Conservation (phyloP, 2,888 invertebrate genomes). For the Calliphora vomitoria region DNA sequence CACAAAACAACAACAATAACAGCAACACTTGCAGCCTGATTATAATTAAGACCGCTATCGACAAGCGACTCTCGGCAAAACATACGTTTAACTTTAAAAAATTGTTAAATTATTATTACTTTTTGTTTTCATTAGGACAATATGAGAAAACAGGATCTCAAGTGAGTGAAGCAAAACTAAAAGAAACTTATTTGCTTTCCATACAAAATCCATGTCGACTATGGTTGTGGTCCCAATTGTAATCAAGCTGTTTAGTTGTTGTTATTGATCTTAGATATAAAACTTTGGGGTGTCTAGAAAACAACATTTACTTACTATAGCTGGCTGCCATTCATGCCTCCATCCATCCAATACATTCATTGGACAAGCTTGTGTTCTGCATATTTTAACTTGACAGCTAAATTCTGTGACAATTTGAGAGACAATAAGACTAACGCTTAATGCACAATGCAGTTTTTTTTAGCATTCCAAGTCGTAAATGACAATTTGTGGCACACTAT, state of each 20-base stretch:
- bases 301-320: conserved; percentile 26
- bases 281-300: conserved; percentile 37
- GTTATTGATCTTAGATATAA: conserved; percentile 45
- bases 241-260: no score
- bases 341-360: not conserved
- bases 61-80: no score
- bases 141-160: no score
- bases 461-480: conserved; percentile 1
- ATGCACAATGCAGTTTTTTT: conserved; percentile 17
- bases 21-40: not conserved
- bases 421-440: not conserved
- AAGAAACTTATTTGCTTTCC: no score
- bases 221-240: no score
- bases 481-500: conserved; percentile 40
- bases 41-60: no score
- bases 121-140: no score
- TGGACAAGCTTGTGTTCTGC: conserved; percentile 16
- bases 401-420: conserved; percentile 29
- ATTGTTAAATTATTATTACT: no score
- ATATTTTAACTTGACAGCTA: conserved; percentile 32
- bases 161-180: no score
- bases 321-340: not conserved
- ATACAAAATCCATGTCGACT: no score
- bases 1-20: conserved; percentile 38
- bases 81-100: no score